Evolutionary conservation across 2,113 vertebrate genomes (phyloP).

Genomic region (Menidia beryllina): DNA sequence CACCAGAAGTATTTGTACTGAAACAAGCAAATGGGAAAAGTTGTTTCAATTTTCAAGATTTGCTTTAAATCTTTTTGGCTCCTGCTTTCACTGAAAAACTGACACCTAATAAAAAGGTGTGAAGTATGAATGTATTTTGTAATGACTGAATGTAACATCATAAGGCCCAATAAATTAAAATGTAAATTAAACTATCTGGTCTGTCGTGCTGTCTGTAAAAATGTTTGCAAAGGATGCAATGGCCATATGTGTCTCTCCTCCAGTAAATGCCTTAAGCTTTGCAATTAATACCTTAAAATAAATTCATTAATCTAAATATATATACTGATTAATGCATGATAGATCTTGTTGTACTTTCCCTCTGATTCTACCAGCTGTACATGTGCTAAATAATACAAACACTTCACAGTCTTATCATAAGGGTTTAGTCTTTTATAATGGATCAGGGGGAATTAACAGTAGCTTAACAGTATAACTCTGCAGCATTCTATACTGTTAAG

Average conservation of each 20-base stretch:
- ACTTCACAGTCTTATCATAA: neutral
- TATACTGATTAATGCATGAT: neutral
- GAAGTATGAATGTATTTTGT: constrained; percentile 84
- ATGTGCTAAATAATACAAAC: neutral
- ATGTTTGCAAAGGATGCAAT: neutral
- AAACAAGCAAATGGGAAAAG: constrained; percentile 51
- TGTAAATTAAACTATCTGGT: constrained; percentile 26
- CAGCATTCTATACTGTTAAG: neutral
- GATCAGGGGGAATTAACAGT: neutral
- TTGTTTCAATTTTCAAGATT: constrained; percentile 75
- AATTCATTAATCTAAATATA: too few species aligned
- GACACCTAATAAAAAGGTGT: constrained; percentile 62
- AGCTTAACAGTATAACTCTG: neutral
- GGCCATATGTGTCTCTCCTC: neutral
- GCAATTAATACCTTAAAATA: neutral
- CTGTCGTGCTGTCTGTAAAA: neutral
- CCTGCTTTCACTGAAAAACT: constrained; percentile 52
- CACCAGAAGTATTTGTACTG: constrained; percentile 68
- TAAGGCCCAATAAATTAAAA: constrained; percentile 75
- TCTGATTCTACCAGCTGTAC: neutral
- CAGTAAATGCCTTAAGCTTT: neutral
- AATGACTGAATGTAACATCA: constrained; percentile 80
- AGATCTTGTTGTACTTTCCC: neutral
- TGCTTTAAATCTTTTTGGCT: constrained; percentile 74
- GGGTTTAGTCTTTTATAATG: neutral